Base-by-base conservation (phyloP, 2,888 invertebrate genomes). In the Chironomus tentans region DNA sequence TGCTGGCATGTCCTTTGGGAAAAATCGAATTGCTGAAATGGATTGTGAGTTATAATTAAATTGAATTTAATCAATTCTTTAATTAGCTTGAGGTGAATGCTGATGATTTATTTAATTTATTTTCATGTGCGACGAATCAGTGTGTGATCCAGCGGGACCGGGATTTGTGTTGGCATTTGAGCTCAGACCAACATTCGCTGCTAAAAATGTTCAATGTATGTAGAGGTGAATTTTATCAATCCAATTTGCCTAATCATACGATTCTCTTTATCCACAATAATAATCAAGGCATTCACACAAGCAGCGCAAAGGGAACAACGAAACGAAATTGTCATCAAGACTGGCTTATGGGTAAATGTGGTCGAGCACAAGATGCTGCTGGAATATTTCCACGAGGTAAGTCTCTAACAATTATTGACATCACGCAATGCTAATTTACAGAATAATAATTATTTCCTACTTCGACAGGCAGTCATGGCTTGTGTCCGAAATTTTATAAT, bases 401-500 rank as follows among this genome's bases (percentile, higher is more conserved):
- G 47, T 65, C 65, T 21, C 2, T 68, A n/a, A 13, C 2, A 22
- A 68, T 56, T 56, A 47, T 21, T 56, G 3, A 1, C 22, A 22
- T n/a, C 21, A 13, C 12, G 24, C 24, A 50, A 15, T 22, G n/a
- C 21, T 22, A 46, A 70, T 50, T 38, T 38, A 38, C 28, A 38
- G 10, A 38, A 10, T 38, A 38, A 10, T 50, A 72, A 56, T 22
- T 24, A 46, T 72, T 18, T 56, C 15, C 7, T 15, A 18, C 38
- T 61, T 72, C 10, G 18, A 4, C 21, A 69, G 76, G 69, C 1
- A 79, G 79, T 4, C 83, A 83, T 77, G 83, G 83, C 1, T 76
- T 83, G 4, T 83, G 83, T 73, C 81, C 82, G 2, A 80, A 81
- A 46, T 82, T 83, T 38, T 83, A 83, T 76, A 81, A 83, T 15